These are phyloP conservation scores for Habrosyne pyritoides DNA, from an alignment of 2,888 invertebrate genomes.

Conservation along the genomic window DNA sequence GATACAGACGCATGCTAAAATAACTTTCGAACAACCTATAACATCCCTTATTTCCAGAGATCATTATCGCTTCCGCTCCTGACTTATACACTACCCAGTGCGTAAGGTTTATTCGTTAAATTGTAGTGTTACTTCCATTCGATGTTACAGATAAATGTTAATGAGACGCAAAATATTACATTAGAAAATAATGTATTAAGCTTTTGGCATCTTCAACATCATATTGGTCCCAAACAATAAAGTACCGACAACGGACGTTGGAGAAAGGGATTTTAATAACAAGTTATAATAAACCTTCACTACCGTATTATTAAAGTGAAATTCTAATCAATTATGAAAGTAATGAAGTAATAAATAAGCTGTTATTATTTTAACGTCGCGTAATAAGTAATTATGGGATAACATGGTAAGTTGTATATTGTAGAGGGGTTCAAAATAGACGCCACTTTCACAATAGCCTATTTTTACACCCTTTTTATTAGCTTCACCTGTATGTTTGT, in stretches of 20 bases:
- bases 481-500: no score
- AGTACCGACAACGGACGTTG: background rate
- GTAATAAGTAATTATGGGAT: background rate
- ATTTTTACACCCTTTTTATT: no score
- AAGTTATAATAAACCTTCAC: slow-evolving; percentile 15
- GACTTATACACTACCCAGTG: slow-evolving; percentile 11
- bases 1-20: no score
- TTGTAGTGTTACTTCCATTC: slow-evolving; percentile 47
- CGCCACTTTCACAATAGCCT: no score
- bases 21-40: no score
- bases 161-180: slow-evolving; percentile 25
- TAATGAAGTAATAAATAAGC: slow-evolving; percentile 19
- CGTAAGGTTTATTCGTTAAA: slow-evolving; percentile 32
- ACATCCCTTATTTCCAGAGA: background rate
- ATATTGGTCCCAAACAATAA: slow-evolving; percentile 37
- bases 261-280: slow-evolving; percentile 40
- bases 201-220: no score
- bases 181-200: no score
- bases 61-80: slow-evolving; percentile 1
- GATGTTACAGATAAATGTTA: slow-evolving; percentile 47
- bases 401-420: background rate
- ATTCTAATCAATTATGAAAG: slow-evolving; percentile 18
- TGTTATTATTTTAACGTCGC: background rate
- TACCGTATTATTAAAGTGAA: slow-evolving; percentile 31
- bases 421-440: no score